Percentiles rank a stretch among this genome's conserved stretches.
Evolutionary conservation across 2,888 invertebrate species (phyloP).

Genomic region (Pristionchus fissidentatus): DNA sequence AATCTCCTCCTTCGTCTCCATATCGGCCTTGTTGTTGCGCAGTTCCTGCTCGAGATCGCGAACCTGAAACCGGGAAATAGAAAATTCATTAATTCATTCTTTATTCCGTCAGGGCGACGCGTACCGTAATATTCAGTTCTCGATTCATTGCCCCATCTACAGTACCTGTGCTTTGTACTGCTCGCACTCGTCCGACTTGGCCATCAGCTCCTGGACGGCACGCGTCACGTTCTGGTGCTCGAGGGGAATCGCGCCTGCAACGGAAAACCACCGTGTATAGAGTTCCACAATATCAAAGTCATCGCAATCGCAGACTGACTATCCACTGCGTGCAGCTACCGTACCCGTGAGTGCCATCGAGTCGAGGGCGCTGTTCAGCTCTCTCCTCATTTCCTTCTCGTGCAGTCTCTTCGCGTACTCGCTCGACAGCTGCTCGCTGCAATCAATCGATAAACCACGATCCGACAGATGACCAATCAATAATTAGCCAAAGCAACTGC

Average conservation of each 20-base stretch:
- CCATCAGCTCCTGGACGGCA: conserved; percentile 13
- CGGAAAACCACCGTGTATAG: not conserved
- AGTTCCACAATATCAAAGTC: not conserved
- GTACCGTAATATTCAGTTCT: not conserved
- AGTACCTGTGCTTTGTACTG: not conserved
- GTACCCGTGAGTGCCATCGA: conserved; percentile 21
- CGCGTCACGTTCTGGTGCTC: not conserved
- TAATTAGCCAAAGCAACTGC: too few species aligned
- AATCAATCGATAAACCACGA: too few species aligned
- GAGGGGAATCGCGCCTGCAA: not conserved
- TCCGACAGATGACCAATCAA: too few species aligned
- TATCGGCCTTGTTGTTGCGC: not conserved
- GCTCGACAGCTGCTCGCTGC: not conserved
- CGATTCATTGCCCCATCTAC: too few species aligned
- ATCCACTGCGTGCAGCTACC: not conserved
- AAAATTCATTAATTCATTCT: not conserved
- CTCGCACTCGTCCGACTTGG: conserved; percentile 13
- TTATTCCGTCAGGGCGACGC: too few species aligned
- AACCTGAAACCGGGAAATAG: not conserved
- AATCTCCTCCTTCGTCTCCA: not conserved
- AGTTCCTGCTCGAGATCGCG: conserved; percentile 6
- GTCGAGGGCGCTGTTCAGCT: not conserved
- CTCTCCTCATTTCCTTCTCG: conserved; percentile 6
- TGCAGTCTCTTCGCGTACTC: conserved; percentile 4
- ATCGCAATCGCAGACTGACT: not conserved